Conservation (phyloP, 2,888 invertebrate genomes). For the Rhyacophila evoluta region DNA sequence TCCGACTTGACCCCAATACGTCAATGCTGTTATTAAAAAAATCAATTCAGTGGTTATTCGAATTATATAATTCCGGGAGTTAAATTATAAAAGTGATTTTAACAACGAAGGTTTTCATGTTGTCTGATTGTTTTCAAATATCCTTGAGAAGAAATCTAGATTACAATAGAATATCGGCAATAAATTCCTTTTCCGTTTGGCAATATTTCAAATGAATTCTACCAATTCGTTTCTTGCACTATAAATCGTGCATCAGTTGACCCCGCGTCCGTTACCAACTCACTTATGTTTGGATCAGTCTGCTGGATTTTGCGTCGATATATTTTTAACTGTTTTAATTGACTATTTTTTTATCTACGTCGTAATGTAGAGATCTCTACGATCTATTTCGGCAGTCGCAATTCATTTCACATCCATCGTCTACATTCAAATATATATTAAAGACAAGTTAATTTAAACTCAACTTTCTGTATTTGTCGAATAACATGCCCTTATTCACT, state of each 20-base stretch:
- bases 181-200: conserved; percentile 8
- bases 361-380: too few species aligned
- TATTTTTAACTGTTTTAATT: neutral
- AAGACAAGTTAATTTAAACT: too few species aligned
- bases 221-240: conserved; percentile 27
- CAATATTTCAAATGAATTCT: conserved; percentile 14
- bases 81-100: neutral
- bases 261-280: conserved; percentile 29
- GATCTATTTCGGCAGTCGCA: too few species aligned
- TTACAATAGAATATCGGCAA: conserved; percentile 4
- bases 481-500: too few species aligned
- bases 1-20: neutral
- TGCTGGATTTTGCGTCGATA: conserved; percentile 15
- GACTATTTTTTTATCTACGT: too few species aligned
- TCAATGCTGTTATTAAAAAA: neutral
- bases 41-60: too few species aligned
- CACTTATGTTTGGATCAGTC: conserved; percentile 27
- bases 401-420: too few species aligned
- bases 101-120: neutral
- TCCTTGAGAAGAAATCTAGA: neutral
- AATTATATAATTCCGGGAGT: neutral
- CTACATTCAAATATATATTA: too few species aligned
- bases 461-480: too few species aligned
- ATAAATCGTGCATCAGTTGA: conserved; percentile 37
- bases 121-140: conserved; percentile 3